Evolutionary conservation across 2,797 vertebrate genomes (phyloP).

Genomic region (Anabacerthia variegaticeps): DNA sequence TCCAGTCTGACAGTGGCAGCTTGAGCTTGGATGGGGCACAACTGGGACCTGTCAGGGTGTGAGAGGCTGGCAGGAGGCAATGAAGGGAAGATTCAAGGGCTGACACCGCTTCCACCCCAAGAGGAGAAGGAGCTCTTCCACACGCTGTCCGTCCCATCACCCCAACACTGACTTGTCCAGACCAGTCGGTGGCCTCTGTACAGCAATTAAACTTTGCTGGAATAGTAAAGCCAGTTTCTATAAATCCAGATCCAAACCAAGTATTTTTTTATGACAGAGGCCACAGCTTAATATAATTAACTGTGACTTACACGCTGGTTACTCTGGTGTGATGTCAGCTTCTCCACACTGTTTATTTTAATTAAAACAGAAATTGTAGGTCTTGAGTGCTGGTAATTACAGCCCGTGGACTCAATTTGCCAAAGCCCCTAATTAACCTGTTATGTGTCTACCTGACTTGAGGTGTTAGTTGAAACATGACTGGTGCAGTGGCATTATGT

Average conservation of each 20-base stretch:
- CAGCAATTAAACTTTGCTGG: constrained; percentile 68
- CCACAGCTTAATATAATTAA: constrained; percentile 78
- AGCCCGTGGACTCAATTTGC: constrained; percentile 79
- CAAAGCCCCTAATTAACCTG: constrained; percentile 84
- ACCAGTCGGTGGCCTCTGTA: constrained; percentile 31
- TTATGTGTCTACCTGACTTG: constrained; percentile 80
- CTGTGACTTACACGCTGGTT: constrained; percentile 77
- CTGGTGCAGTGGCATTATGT: constrained; percentile 69
- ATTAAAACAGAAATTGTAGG: constrained; percentile 85
- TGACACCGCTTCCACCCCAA: background rate
- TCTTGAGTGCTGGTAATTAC: constrained; percentile 82
- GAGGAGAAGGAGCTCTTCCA: background rate
- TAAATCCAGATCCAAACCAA: constrained; percentile 51
- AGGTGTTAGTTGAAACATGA: constrained; percentile 80
- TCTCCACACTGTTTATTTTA: constrained; percentile 84
- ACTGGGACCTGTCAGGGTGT: background rate
- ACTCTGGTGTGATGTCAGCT: constrained; percentile 81
- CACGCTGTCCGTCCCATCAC: background rate
- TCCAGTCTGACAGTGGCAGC: background rate
- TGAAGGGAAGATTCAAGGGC: background rate
- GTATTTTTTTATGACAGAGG: constrained; percentile 67
- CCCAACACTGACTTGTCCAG: constrained; percentile 40
- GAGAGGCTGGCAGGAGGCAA: background rate
- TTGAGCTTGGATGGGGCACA: fast-evolving
- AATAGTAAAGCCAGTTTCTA: constrained; percentile 47